Conservation (phyloP, 2,113 vertebrate genomes). For the Lepidiolamprologus cunningtoni region DNA sequence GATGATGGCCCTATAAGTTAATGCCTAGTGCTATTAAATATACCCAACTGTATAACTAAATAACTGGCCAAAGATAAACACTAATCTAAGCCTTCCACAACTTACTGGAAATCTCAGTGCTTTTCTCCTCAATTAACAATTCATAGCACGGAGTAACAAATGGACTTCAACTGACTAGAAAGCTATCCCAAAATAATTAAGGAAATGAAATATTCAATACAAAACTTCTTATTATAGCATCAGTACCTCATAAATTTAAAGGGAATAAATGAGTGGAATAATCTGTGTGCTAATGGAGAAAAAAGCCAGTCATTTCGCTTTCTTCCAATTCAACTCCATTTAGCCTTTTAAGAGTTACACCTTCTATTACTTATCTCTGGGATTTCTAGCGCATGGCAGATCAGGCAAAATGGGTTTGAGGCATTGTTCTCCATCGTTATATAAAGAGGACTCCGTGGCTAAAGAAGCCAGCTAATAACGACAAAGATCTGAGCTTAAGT, state of each 20-base stretch:
- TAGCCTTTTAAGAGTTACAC: slow-evolving; percentile 15
- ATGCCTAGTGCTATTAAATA: not conserved
- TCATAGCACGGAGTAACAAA: slow-evolving; percentile 37
- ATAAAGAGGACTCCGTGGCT: not conserved
- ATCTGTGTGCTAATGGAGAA: slow-evolving; percentile 47
- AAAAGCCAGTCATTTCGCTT: slow-evolving; percentile 23
- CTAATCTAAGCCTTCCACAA: not conserved
- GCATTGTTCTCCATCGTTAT: not conserved
- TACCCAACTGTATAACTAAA: not conserved
- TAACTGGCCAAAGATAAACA: not conserved
- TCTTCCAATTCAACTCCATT: slow-evolving; percentile 28
- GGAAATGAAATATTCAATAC: slow-evolving; percentile 67
- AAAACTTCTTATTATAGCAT: slow-evolving; percentile 62
- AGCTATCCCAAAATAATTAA: slow-evolving; percentile 58
- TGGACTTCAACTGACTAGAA: slow-evolving; percentile 35
- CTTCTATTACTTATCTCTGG: slow-evolving; percentile 10
- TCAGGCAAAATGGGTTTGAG: not conserved
- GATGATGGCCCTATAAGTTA: not conserved
- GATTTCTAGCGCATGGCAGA: not conserved
- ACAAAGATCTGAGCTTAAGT: slow-evolving; percentile 29
- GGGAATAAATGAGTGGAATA: slow-evolving; percentile 47
- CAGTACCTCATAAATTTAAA: slow-evolving; percentile 55
- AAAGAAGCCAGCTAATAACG: slow-evolving; percentile 27
- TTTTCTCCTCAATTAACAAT: slow-evolving; percentile 43
- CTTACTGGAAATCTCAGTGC: not conserved